Conservation (phyloP, 2,888 invertebrate species). For the Chouioia cunea region DNA sequence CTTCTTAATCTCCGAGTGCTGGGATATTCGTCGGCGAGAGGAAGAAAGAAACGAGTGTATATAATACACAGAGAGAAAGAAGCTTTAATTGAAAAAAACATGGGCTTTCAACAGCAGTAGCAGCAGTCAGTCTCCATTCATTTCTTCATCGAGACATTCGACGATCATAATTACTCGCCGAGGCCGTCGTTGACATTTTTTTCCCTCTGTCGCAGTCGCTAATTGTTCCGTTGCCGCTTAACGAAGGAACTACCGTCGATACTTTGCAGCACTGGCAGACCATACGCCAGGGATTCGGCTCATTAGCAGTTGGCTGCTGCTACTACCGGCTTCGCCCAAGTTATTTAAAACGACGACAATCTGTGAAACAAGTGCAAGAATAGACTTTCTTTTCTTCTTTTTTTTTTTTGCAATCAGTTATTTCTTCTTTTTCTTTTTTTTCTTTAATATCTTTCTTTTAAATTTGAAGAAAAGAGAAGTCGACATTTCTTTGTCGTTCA, state of each 20-base stretch:
- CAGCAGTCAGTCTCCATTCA: constrained; percentile 28
- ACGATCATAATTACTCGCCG: constrained; percentile 44
- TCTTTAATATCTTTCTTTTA: background rate
- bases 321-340: no score
- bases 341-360: no score
- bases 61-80: constrained; percentile 9
- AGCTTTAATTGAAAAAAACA: constrained; percentile 22
- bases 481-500: no score
- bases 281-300: constrained; percentile 41
- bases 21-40: constrained; percentile 26
- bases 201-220: constrained; percentile 13
- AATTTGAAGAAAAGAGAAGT: no score
- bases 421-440: background rate
- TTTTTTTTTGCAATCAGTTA: background rate
- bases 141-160: constrained; percentile 35
- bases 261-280: background rate
- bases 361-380: no score
- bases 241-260: constrained; percentile 42
- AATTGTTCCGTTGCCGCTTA: constrained; percentile 41
- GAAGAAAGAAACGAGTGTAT: constrained; percentile 20
- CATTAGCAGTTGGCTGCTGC: constrained; percentile 33
- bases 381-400: background rate
- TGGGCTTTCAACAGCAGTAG: constrained; percentile 14
- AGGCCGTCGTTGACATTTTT: constrained; percentile 42
- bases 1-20: constrained; percentile 41